Evolutionary conservation across 2,113 vertebrate genomes (phyloP), one percentile per base, ranked within the genome.

Genomic region (Nestor notabilis): DNA sequence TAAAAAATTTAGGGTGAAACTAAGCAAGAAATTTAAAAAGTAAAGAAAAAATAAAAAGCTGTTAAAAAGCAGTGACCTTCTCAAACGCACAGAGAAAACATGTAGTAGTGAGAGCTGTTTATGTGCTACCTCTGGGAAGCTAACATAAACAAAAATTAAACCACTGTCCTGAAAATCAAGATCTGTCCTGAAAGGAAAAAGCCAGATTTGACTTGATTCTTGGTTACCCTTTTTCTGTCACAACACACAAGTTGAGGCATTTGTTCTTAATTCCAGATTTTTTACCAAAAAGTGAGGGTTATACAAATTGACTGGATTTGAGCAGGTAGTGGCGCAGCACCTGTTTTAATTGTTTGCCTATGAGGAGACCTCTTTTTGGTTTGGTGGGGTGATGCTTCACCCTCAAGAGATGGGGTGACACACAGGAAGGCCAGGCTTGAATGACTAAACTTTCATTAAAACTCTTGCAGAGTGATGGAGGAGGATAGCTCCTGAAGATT

Each of bases 361-460:
- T 27, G 28, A 50, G 33, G 37, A 84, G 56, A 35, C 5, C 53
- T 53, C 15, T 64, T 18, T 53, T 39, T 39, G 39, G 3, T 50
- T 1, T 27, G 63, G 7, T 14, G 11, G 39, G 13, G 16, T 46
- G 43, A 11, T 66, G 74, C 37, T 64, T 77, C 64, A 44, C 23
- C 25, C 2, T 0, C 6, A 0, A 17, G 43, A 49, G 13, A 0
- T 63, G 33, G 37, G 15, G 23, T 71, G 52, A 37, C 0, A 2
- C 29, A 10, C 0, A 0, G 35, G 41, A 87, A 66, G 49, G 33
- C 20, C 43, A 44, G 24, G 33, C 24, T 56, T 66, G 28, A 29
- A 13, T 33, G 20, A 56, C 69, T 49, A 52, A 58, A 56, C 27
- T 7, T 84, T 37, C 41, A 8, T 61, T 78, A 31, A 41, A 79